These are phyloP conservation scores for Pelvicachromis taeniatus DNA, from an alignment of 2,113 vertebrate genomes.

Conservation along the genomic window DNA sequence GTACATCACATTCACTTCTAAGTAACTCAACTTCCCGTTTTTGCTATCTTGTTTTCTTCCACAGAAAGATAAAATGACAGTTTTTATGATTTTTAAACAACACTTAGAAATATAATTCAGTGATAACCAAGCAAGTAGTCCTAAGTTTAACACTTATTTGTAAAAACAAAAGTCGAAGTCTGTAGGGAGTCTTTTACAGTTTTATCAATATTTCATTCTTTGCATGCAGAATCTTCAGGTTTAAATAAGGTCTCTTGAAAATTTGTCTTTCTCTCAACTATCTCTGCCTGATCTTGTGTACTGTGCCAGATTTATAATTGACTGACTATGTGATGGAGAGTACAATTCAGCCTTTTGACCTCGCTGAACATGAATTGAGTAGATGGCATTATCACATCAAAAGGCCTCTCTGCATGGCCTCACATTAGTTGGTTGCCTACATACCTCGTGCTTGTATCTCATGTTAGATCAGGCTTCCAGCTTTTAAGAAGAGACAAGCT, in stretches of 20 bases:
- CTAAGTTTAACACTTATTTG: background rate
- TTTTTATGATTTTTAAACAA: background rate
- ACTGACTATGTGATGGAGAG: background rate
- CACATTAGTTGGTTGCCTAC: background rate
- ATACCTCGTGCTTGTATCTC: background rate
- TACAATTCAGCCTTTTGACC: conserved; percentile 18
- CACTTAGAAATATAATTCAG: background rate
- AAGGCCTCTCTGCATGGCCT: conserved; percentile 1
- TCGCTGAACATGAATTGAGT: conserved; percentile 15
- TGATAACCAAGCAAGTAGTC: too few species aligned
- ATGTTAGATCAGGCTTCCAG: background rate
- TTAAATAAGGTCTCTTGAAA: background rate
- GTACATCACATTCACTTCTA: background rate
- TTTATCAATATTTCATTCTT: background rate
- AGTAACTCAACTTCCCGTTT: background rate
- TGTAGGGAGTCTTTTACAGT: background rate
- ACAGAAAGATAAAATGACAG: background rate
- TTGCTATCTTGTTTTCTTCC: fast-evolving
- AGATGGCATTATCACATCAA: conserved; percentile 30
- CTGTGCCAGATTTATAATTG: background rate
- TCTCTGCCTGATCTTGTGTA: background rate
- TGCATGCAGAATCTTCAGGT: background rate
- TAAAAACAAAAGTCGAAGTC: background rate
- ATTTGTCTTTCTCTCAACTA: background rate
- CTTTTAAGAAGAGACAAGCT: background rate